These are phyloP conservation scores for Emmelina monodactyla DNA, from an alignment of 2,888 invertebrate species.

Conservation along the genomic window DNA sequence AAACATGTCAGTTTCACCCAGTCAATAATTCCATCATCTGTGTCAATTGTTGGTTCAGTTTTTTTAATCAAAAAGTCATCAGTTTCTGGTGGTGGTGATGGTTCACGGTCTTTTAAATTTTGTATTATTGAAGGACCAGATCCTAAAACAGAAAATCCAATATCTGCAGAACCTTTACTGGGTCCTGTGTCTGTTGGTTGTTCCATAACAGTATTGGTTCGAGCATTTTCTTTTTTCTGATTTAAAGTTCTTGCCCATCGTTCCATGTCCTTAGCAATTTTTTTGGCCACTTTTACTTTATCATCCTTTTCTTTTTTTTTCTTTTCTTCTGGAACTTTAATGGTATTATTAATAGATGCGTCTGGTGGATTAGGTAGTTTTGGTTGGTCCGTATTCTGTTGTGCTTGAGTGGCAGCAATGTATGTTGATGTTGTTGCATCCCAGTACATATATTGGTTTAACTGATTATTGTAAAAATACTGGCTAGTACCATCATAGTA, in stretches of 20 bases:
- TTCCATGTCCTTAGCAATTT: constrained; percentile 89
- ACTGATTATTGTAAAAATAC: constrained; percentile 94
- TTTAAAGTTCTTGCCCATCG: constrained; percentile 96
- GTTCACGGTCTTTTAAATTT: constrained; percentile 29
- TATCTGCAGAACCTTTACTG: constrained; percentile 85
- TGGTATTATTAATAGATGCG: constrained; percentile 35
- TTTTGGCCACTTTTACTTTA: constrained; percentile 96
- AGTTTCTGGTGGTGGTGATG: constrained; percentile 33
- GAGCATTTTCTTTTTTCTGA: constrained; percentile 85
- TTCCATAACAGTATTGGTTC: constrained; percentile 51
- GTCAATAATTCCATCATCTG: constrained; percentile 83
- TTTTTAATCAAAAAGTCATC: constrained; percentile 50
- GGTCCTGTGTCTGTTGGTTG: constrained; percentile 51
- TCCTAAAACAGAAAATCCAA: constrained; percentile 91
- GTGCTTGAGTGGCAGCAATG: constrained; percentile 50
- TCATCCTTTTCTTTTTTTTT: constrained; percentile 85
- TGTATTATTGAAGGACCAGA: constrained; percentile 58
- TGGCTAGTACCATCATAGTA: constrained; percentile 97
- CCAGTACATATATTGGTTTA: constrained; percentile 95
- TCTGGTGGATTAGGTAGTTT: constrained; percentile 32
- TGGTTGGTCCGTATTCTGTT: constrained; percentile 42
- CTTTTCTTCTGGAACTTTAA: constrained; percentile 59
- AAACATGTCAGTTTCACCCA: constrained; percentile 91
- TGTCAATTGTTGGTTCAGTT: constrained; percentile 65
- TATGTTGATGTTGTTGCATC: constrained; percentile 77